Evolutionary conservation across 1,140 invertebrate species (phyloP).

Genomic region (Anoplophora glabripennis): DNA sequence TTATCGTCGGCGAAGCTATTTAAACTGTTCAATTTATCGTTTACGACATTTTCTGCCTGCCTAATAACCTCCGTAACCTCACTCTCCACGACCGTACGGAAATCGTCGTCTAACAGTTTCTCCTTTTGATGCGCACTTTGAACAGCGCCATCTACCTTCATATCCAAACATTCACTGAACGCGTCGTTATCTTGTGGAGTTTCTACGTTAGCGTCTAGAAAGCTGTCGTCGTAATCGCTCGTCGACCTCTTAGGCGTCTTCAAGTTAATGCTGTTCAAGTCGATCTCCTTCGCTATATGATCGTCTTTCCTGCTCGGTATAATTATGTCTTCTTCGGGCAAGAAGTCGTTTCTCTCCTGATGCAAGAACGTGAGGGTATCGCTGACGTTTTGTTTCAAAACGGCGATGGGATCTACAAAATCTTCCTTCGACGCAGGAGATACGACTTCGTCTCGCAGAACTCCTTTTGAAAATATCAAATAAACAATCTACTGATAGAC

Average conservation of each 20-base stretch:
- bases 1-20: slow-evolving; percentile 3
- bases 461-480: slow-evolving; percentile 35
- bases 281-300: slow-evolving; percentile 41
- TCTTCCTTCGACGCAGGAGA: neutral
- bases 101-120: slow-evolving; percentile 5
- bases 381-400: slow-evolving; percentile 43
- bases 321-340: slow-evolving; percentile 45
- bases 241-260: slow-evolving; percentile 28
- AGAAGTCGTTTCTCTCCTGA: slow-evolving; percentile 48
- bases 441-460: slow-evolving; percentile 16
- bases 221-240: slow-evolving; percentile 13
- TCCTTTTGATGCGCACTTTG: no score
- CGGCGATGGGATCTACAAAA: slow-evolving; percentile 33
- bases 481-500: slow-evolving; percentile 27
- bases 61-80: slow-evolving; percentile 40
- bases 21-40: slow-evolving; percentile 29
- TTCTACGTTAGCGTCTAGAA: neutral
- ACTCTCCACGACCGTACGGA: slow-evolving; percentile 35
- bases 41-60: slow-evolving; percentile 38
- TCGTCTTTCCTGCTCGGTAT: slow-evolving; percentile 47
- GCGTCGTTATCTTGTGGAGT: no score
- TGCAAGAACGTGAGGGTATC: slow-evolving; percentile 47
- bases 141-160: no score
- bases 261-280: slow-evolving; percentile 38
- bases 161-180: no score